Evolutionary conservation across 2,113 vertebrate species (phyloP).

Genomic region (Thinocorus orbignyianus): DNA sequence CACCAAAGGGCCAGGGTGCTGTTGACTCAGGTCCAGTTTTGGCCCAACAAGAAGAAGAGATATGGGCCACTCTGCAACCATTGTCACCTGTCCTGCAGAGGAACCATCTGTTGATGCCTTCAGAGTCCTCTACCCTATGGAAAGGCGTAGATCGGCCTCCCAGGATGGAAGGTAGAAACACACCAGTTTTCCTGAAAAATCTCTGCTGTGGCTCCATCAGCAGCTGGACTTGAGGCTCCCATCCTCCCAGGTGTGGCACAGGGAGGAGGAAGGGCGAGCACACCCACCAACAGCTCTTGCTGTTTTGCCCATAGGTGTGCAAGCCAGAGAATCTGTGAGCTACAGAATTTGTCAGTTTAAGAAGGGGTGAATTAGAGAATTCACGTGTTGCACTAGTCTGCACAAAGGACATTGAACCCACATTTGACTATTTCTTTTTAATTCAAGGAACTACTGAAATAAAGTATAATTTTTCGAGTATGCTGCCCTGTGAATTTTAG

Average conservation of each 20-base stretch:
- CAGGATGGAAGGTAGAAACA: background rate
- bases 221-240: background rate
- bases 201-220: background rate
- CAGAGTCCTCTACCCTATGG: background rate
- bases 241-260: accelerated
- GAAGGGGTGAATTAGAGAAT: background rate
- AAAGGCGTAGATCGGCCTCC: background rate
- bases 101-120: background rate
- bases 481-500: background rate
- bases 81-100: background rate
- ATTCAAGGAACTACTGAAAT: background rate
- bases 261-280: background rate
- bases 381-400: background rate
- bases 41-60: background rate
- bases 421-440: background rate
- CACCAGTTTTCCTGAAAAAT: background rate
- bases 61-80: accelerated
- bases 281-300: accelerated
- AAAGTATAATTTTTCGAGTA: background rate
- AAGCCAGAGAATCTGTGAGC: background rate
- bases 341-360: background rate
- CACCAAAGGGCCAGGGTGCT: background rate
- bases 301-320: background rate
- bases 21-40: background rate
- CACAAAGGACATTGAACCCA: background rate